A percentile compares a stretch with the other conserved stretches of the same genome.
These are phyloP conservation scores for Sipha maydis DNA, from an alignment of 2,888 invertebrate genomes.

Conservation along the genomic window DNA sequence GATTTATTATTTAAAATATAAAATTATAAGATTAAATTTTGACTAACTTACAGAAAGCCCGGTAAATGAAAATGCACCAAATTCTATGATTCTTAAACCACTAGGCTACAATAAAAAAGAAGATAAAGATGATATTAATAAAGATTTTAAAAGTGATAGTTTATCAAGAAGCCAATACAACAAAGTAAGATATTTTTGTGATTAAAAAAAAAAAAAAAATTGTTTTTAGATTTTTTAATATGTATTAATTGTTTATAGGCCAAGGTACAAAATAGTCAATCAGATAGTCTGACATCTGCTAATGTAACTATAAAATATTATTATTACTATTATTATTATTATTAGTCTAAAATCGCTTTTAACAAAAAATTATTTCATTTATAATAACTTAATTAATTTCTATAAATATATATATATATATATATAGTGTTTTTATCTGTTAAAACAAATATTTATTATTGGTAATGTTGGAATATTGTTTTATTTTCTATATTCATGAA, in stretches of 20 bases:
- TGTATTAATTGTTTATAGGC: slow-evolving; percentile 10
- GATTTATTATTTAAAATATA: background rate
- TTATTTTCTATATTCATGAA: too few species aligned
- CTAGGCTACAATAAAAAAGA: slow-evolving; percentile 37
- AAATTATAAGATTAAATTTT: background rate
- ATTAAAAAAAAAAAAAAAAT: background rate
- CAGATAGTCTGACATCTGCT: slow-evolving; percentile 24
- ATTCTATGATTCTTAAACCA: slow-evolving; percentile 33
- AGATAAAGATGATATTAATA: slow-evolving; percentile 40
- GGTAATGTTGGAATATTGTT: too few species aligned
- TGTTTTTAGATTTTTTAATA: background rate
- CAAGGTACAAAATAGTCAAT: slow-evolving; percentile 25
- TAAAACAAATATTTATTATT: too few species aligned
- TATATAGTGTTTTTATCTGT: too few species aligned
- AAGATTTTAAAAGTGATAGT: slow-evolving; percentile 54
- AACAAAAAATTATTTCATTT: too few species aligned
- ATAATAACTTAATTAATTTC: too few species aligned
- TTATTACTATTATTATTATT: slow-evolving; percentile 4
- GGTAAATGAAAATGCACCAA: slow-evolving; percentile 37
- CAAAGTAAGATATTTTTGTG: slow-evolving; percentile 28
- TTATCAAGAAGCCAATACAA: slow-evolving; percentile 51
- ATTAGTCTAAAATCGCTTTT: background rate
- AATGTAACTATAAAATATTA: slow-evolving; percentile 38
- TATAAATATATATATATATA: too few species aligned
- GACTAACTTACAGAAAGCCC: slow-evolving; percentile 12